These are phyloP conservation scores for human DNA, from an alignment of 2,113 vertebrate species.

Conservation along the genomic window DNA sequence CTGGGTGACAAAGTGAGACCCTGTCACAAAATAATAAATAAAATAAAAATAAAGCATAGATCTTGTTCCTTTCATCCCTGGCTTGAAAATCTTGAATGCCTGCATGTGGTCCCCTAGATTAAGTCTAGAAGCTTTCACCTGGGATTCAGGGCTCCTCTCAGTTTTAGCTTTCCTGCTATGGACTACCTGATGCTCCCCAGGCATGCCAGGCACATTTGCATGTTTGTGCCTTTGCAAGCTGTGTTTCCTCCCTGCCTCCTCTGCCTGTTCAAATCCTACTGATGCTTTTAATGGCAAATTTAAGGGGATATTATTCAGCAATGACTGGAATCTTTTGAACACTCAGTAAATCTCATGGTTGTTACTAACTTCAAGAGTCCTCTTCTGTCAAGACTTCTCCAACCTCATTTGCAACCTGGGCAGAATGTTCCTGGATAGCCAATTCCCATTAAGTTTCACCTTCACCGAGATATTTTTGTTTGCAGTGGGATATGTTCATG, in stretches of 20 bases:
- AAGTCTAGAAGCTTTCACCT: not conserved
- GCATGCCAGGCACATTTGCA: not conserved
- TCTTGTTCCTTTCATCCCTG: not conserved
- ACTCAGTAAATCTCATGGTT: not conserved
- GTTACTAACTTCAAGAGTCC: not conserved
- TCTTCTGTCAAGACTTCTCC: not conserved
- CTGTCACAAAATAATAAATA: too few relatives aligned
- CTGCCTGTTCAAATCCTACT: not conserved
- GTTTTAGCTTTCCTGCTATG: not conserved
- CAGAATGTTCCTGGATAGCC: not conserved
- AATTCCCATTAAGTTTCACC: not conserved
- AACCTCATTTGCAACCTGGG: not conserved
- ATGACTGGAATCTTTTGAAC: not conserved
- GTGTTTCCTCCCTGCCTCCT: not conserved
- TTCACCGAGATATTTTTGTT: not conserved
- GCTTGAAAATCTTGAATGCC: not conserved
- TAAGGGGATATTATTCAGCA: not conserved
- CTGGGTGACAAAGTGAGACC: too few relatives aligned
- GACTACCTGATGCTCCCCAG: not conserved
- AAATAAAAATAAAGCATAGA: not conserved
- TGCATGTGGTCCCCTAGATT: not conserved
- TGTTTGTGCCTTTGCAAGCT: not conserved
- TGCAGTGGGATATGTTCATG: not conserved
- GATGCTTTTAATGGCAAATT: not conserved
- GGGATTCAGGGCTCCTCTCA: not conserved